Conservation (phyloP, 53 echinoderm and acorn worm species). For the Hippasteria phrygiana region DNA sequence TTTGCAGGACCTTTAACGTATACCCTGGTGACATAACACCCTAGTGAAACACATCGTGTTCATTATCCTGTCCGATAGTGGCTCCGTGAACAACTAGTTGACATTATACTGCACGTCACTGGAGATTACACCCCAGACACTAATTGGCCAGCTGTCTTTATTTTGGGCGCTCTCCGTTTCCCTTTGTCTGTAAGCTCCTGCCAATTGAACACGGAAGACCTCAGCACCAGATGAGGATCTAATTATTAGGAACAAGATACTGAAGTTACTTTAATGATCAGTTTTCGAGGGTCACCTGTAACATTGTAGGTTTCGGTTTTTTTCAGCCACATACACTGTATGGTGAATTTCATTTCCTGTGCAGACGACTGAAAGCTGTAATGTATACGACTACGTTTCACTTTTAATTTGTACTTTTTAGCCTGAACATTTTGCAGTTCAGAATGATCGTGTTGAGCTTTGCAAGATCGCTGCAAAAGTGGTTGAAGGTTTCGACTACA, state of each 20-base stretch:
- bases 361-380: background rate
- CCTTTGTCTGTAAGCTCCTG: constrained; percentile 8
- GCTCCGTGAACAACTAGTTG: constrained; percentile 7
- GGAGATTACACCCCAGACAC: constrained; percentile 22
- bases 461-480: too few relatives aligned
- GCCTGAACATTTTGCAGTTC: background rate
- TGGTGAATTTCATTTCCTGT: constrained; percentile 15
- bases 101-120: background rate
- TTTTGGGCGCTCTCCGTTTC: background rate
- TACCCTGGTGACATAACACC: too few relatives aligned
- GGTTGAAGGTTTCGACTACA: too few relatives aligned
- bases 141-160: constrained; percentile 44
- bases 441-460: too few relatives aligned
- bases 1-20: too few relatives aligned
- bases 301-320: too few relatives aligned
- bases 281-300: background rate
- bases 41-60: background rate
- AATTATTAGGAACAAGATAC: constrained; percentile 16
- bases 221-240: background rate
- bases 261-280: background rate
- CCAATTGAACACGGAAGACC: background rate
- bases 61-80: constrained; percentile 6
- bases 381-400: background rate
- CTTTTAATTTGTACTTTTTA: background rate
- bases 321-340: background rate